Evolutionary conservation across 1,140 invertebrate genomes (phyloP), one percentile per base, ranked within the genome.

Genomic region (Mycetomoellerius zeteki): DNA sequence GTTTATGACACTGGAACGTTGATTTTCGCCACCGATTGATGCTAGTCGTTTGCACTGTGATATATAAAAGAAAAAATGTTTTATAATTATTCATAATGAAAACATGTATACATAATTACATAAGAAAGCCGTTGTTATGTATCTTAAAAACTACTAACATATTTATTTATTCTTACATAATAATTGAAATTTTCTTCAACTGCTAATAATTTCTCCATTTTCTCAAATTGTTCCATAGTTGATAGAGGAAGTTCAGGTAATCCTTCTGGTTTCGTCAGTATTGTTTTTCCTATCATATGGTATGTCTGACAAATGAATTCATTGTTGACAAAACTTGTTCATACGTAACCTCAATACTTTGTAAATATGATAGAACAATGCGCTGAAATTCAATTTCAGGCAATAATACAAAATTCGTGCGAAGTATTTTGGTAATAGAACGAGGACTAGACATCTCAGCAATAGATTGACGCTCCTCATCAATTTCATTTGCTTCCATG

Each of bases 111-210:
- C 16, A 8, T 50, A 50, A 50, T 50, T 50, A 14, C 3, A 50
- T 50, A 14, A 14, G 47, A 50, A 50, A 14, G 47, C 2, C 12
- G 47, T 50, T 14, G 12, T 12, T 50, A 12, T 50, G 12, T 50
- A 50, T 50, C 0, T 14, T 50, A 50, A 50, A 50, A n/a, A 56
- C 19, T 30, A 30, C n/a, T n/a, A n/a, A n/a, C n/a, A n/a, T n/a
- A n/a, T 58, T 24, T 24, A 24, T 24, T 58, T 24, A 30, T 27
- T 0, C 24, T 62, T 27, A 62, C 58, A 30, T 62, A 62, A 62
- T 62, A 62, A 62, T 62, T 62, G 12, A 27, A 62, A 12, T 62
- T 62, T 30, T 62, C 58, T 62, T 62, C 58, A 62, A 30, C 24
- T 27, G 0, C 24, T 62, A 62, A 62, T 62, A 62, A 62, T 62